Percentiles rank a stretch among this genome's conserved stretches.
phyloP scores from a whole-genome alignment of 2,113 vertebrate genomes.

The Siphamia tubifer region DNA sequence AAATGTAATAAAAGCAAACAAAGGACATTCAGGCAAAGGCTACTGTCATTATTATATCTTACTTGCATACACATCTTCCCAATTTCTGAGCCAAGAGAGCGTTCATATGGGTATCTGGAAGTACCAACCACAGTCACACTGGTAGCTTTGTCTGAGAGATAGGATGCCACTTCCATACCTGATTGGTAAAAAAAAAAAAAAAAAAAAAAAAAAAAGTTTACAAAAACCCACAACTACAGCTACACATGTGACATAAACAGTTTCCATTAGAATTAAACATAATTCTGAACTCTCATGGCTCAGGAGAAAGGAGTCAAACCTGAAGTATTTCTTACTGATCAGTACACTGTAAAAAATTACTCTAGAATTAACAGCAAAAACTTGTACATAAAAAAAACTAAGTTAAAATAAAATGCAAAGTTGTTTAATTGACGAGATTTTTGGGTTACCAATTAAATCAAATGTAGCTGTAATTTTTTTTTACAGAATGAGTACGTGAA shows the following conservation, averaged over 20 bases:
- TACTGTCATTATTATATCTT: background rate
- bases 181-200: background rate
- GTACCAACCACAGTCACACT: conserved; percentile 80
- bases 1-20: background rate
- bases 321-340: too few relatives aligned
- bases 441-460: too few relatives aligned
- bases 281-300: too few relatives aligned
- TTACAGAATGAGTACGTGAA: too few relatives aligned
- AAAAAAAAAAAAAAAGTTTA: background rate
- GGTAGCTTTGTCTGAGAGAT: conserved; percentile 82
- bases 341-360: too few relatives aligned
- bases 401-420: too few relatives aligned
- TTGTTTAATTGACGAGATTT: too few relatives aligned
- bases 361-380: too few relatives aligned
- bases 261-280: too few relatives aligned
- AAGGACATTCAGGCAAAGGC: background rate
- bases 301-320: too few relatives aligned
- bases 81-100: conserved; percentile 79
- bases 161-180: conserved; percentile 91
- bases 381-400: too few relatives aligned
- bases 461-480: too few relatives aligned
- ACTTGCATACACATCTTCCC: conserved; percentile 85
- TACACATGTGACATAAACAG: background rate
- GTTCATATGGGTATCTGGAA: conserved; percentile 76
- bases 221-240: background rate